Evolutionary conservation across 2,797 vertebrate genomes (phyloP), one percentile per base, ranked within the genome.

Genomic region (Lacerta bilineata): DNA sequence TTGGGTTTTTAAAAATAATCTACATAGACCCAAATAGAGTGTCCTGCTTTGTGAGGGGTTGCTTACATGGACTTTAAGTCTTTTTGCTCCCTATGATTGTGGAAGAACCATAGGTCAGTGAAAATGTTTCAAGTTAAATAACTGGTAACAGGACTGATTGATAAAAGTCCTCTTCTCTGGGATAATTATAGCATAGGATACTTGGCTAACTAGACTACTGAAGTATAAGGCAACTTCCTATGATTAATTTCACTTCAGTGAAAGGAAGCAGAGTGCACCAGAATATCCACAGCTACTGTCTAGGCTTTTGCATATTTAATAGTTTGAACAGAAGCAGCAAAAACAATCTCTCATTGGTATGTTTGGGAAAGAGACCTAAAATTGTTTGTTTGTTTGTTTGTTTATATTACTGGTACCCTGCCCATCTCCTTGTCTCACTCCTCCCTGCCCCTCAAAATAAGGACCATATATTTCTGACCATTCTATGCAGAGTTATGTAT

Each of bases 281-380:
- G 11, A 59, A 10, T 27, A 74, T 72, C 86, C 39, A 76, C n/a
- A 36, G 36, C 55, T 69, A 55, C 3, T 27, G 11, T 23, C 39
- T 61, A 18, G 29, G 59, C 11, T 87, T 82, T 36, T 55, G 59
- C 4, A 33, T 20, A 75, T 2, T 79, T 55, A 69, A 69, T 5
- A 59, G 64, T 71, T 80, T 79, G 23, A 13, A 20, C 4, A 69
- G 33, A 75, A 55, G 23, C 29, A 66, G 41, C 7, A 61, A 27
- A 83, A 82, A 82, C 6, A 74, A 71, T 36, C 27, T 46, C 15
- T 33, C 10, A 64, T 25, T 59, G 8, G 50, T 72, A 79, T 36
- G 25, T 55, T 5, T 81, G 78, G 55, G 39, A 64, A 81, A 81
- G 33, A 87, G 71, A 8, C 46, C 68, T 86, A 77, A 55, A 55